Base-by-base conservation (phyloP, 2,113 vertebrate genomes). In the Lophius piscatorius region DNA sequence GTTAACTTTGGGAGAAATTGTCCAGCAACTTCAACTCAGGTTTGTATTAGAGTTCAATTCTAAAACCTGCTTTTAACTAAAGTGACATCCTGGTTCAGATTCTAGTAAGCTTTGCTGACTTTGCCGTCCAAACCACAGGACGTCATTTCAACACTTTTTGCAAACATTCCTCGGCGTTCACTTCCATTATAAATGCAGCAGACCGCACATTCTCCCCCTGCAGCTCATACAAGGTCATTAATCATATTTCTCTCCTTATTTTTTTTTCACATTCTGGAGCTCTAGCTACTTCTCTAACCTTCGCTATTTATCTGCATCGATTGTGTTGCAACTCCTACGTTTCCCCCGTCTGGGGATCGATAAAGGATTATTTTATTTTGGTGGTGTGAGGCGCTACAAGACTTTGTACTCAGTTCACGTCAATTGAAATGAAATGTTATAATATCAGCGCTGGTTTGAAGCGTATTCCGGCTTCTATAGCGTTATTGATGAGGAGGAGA, bases 361-460 rank as follows among this genome's bases (percentile, higher is more conserved):
- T 49, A 49, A 21, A 22, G 36, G 7, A 2, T 39, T 39, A 18
- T 39, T 8, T 60, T 29, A 52, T 75, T 60, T 74, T 56, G 16
- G 33, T 18, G 26, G 29, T 35, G 36, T 44, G 0, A 18, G 67
- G 44, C 23, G 5, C 40, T 56, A 29, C 35, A 56, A 46, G 42
- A 33, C 28, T 20, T 66, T 68, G 13, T 59, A 10, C 38, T 54
- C n/a, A n/a, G n/a, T 40, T 59, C 14, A 45, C 8, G 58, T 64
- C 67, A 74, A 66, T 64, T 58, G 39, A 69, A 55, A 24, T 49
- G 21, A 56, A 62, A 62, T n/a, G n/a, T n/a, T n/a, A n/a, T n/a
- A 31, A 64, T 66, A 50, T 71, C 59, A 42, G 62, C 54, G 45
- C 45, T 45, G 50, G 65, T 35, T 69, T 20, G 18, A 46, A 74